These are phyloP conservation scores for Limosa lapponica DNA, from an alignment of 2,797 vertebrate species.

Conservation along the genomic window DNA sequence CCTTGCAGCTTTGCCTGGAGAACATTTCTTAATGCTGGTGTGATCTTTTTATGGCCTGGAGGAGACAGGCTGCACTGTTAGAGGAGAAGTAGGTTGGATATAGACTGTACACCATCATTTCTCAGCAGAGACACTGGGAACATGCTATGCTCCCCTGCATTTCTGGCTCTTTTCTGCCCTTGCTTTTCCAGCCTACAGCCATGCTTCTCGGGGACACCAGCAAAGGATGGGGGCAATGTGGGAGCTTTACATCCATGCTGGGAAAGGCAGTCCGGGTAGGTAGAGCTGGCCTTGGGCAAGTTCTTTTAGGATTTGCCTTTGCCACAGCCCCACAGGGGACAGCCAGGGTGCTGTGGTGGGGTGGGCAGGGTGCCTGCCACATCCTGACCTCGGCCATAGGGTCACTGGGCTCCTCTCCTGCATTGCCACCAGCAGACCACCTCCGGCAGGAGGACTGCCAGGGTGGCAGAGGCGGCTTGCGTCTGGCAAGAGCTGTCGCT, in stretches of 20 bases:
- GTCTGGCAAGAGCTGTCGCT: background rate
- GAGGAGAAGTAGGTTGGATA: background rate
- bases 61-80: background rate
- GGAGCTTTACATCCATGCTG: background rate
- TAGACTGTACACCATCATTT: background rate
- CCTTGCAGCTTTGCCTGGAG: background rate
- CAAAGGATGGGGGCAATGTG: background rate
- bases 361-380: background rate
- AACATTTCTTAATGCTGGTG: background rate
- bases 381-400: background rate
- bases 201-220: background rate
- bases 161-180: background rate
- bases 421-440: background rate
- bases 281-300: background rate
- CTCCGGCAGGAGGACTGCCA: background rate
- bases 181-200: background rate
- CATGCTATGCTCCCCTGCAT: fast-evolving
- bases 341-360: background rate
- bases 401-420: background rate
- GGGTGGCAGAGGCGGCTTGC: background rate
- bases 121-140: background rate
- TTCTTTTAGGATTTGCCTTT: background rate
- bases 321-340: background rate
- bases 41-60: background rate
- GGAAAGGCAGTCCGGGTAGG: background rate